Evolutionary conservation across 2,797 vertebrate genomes (phyloP), one percentile per base, ranked within the genome.

Genomic region (Takifugu ocellatus): DNA sequence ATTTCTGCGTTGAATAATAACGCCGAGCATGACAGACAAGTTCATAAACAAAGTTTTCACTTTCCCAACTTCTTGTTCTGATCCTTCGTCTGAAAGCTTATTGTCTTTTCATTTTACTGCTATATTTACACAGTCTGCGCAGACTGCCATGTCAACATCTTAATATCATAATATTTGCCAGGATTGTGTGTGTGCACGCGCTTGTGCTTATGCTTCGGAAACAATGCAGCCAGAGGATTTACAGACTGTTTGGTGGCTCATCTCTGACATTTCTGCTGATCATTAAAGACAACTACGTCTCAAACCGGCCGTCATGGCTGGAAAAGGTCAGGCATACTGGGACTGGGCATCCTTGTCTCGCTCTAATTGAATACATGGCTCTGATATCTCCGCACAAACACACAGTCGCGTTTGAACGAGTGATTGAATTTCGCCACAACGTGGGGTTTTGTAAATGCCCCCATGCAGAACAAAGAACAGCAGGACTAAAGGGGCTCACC

Each of bases 281-380:
- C 26, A 54, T 21, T 49, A 3, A 26, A 62, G 25, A 58, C 58
- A 63, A 66, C 61, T 63, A 71, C 47, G 63, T 61, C 50, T 55
- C 31, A 58, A 76, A 83, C 68, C 71, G 73, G 71, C 56, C 7
- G 21, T 54, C 55, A 48, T 10, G 46, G 43, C 29, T 36, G 36
- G 59, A 56, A 82, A 85, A 86, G 70, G 84, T 80, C 80, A 84
- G 52, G 57, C 68, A 68, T 69, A 70, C 75, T 69, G 66, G 75
- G 65, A 66, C 57, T 44, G 57, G 56, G 58, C 43, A 75, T 68
- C 51, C 68, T 79, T 72, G 62, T 68, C 42, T 57, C 24, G 33
- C 36, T 56, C 75, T 84, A 84, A 84, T 87, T 63, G 70, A 56
- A 54, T 69, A 67, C 59, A 63, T 56, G 49, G 49, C 14, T 33